Base-by-base conservation (phyloP, 2,888 invertebrate species). In the Oscheius myriophilus region DNA sequence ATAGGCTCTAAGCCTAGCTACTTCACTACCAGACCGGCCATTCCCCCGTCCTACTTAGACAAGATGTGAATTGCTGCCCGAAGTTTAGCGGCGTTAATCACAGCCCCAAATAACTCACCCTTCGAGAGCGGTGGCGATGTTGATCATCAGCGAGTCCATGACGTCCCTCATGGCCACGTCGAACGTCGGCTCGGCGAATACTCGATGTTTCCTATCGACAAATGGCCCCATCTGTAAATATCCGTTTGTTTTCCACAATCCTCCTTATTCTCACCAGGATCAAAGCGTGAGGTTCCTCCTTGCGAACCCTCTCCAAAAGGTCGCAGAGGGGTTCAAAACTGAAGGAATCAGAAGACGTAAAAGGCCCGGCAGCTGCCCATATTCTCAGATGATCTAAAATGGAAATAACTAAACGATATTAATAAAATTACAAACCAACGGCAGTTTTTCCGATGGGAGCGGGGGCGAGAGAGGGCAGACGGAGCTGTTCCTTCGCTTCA, bases 361-460 rank as follows among this genome's bases (percentile, higher is more conserved):
- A 77, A 2, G 77, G 77, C 9, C 77, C 77, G 26, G 68, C 59
- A 0, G 77, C 74, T 14, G 67, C 58, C 71, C 72, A 73, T 39
- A 77, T 70, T 18, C 62, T 63, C 46, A 68, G 66, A 58, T 59
- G 21, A 11, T 41, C 67, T 67, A 25, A 6, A 57, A 26, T 25
- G 46, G 46, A 45, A 16, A 14, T 18, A 41, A 9, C 52, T 52
- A n/a, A n/a, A 49, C 23, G 11, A 49, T 21, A 23, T 16, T 7
- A 51, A 52, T 0, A 11, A 7, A 12, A 43, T 39, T 53, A 43
- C 26, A 18, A 43, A 53, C 66, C 51, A 39, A 49, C 26, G n/a
- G 16, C 21, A 18, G 46, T 12, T 16, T 26, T 21, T n/a, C 9
- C 25, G 21, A n/a, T 23, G 9, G 23, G 21, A 23, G 6, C 14